Evolutionary conservation across 2,888 invertebrate species (phyloP), one percentile per base, ranked within the genome.

Genomic region (Dryomyza anilis): DNA sequence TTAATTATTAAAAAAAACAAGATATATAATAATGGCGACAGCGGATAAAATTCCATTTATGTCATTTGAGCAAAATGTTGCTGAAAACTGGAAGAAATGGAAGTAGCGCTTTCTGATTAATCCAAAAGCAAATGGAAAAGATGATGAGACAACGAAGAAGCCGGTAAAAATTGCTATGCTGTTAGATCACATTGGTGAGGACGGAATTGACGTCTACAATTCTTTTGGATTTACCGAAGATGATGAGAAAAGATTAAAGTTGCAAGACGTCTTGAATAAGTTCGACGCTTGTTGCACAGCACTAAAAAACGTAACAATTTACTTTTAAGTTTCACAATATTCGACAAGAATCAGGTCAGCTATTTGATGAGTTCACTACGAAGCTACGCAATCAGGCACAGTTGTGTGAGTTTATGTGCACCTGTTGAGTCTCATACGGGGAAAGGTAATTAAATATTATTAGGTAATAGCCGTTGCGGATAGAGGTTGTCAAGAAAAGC

Each of bases 361-460:
- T 53, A 27, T 62, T 62, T 62, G 52, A 30, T 43, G 43, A 62
- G 8, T 62, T 62, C 21, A 23, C 45, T 16, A 52, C 27, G 21
- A 53, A 27, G 12, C 43, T 62, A 53, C 25, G 29, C 39, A 61
- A 27, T 12, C 61, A 61, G 12, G 52, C 52, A 29, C 50, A 61
- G 52, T 52, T 43, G 8, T 61, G 52, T 14, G 52, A 61, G 27
- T 53, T 29, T 43, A 39, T 52, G 12, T 33, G 33, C 33, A 8
- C 33, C 7, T 33, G 33, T 12, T 6, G 33, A 33, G 14, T 39
- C 4, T 39, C 39, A 39, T 39, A n/a, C n/a, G 5, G 4, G 1
- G 39, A 39, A 14, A 39, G 39, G n/a, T 39, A 16, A 39, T 39
- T 14, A 39, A 39, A 39, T 14, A 39, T 6, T 16, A 39, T 39